Evolutionary conservation across 2,797 vertebrate species (phyloP), one percentile per base, ranked within the genome.

Genomic region (Pangasius larnaudii): DNA sequence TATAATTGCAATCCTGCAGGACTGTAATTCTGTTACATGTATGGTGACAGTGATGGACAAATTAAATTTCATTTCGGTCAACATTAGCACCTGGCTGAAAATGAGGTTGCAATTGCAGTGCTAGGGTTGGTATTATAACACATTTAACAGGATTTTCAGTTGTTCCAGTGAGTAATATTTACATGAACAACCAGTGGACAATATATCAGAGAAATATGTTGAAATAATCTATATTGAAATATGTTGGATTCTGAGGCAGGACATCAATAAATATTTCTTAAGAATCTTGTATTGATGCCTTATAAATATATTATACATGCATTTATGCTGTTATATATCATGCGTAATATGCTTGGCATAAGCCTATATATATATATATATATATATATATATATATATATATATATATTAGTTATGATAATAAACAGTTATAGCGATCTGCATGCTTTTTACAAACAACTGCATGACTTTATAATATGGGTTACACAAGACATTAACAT

Each of bases 11-110:
- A 49, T 77, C 71, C 27, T 75, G 84, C 39, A 63, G 39, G 72
- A 69, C 61, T 49, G 58, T 61, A 86, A 77, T 86, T 39, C 30
- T 53, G 84, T 58, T 56, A 14, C 14, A n/a, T 18, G 30, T 30
- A n/a, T 63, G 85, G 85, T 77, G 85, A 86, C 85, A 86, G 39
- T 61, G 56, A 59, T 63, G 61, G 81, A 84, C 42, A 84, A 51
- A 84, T 67, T 84, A n/a, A 83, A 83, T 83, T 82, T 51, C 16
- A 33, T 67, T 84, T 33, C 61, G 33, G 42, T 51, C 61, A 24
- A 51, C 46, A 22, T 22, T 51, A 69, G 69, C 22, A 33, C 42
- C 81, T 33, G 61, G 3, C 61, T 67, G 46, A 22, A 67, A 84
- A 51, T 2, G 46, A 67, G 46, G 18, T 16, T n/a, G 36, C 1